phyloP scores from a whole-genome alignment of 2,797 vertebrate genomes.

The Cacajao melanocephalus region DNA sequence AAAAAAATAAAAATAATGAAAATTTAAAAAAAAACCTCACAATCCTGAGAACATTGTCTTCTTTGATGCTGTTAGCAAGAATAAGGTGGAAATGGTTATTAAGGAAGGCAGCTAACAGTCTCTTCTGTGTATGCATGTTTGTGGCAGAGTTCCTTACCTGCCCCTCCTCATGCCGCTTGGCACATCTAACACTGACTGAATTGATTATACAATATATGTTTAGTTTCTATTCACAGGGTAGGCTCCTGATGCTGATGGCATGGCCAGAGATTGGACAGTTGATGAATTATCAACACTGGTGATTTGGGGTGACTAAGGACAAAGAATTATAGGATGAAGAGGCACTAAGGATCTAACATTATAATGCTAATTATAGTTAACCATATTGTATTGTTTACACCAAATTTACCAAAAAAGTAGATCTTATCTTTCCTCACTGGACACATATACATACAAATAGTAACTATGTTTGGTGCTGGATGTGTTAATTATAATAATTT shows the following conservation, averaged over 20 bases:
- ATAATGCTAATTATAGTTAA: background rate
- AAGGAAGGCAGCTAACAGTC: background rate
- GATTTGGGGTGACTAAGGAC: too few relatives aligned
- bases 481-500: background rate
- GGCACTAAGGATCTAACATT: background rate
- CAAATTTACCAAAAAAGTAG: background rate
- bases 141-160: too few relatives aligned
- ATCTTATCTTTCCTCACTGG: background rate
- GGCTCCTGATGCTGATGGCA: background rate
- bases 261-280: background rate
- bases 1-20: too few relatives aligned
- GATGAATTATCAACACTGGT: background rate
- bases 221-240: background rate
- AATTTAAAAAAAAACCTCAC: too few relatives aligned
- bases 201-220: background rate
- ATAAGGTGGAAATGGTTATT: background rate
- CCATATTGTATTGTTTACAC: background rate
- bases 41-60: background rate
- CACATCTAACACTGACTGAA: background rate
- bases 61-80: background rate
- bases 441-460: background rate
- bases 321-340: background rate
- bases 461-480: background rate
- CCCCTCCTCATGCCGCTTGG: fast-evolving
- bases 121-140: fast-evolving